Evolutionary conservation across 1,140 invertebrate species (phyloP), one percentile per base, ranked within the genome.

Genomic region (Conus betulinus): DNA sequence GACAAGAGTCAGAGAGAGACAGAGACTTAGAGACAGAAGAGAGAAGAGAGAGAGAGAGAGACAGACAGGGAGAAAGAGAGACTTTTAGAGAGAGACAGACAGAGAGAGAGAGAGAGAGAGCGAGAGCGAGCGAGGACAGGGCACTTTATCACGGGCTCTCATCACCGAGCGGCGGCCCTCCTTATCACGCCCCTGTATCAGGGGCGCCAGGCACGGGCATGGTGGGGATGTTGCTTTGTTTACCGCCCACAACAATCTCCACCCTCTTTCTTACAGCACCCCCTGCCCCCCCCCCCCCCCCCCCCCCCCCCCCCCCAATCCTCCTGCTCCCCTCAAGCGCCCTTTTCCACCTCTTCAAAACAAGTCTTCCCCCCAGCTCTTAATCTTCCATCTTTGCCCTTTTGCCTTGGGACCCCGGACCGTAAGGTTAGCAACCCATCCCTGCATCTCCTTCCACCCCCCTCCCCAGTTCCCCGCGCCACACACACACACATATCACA

Each of bases 371-470:
- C 1, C 67, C 67, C 13, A 23, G 20, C 67, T 71, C 67, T 71
- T 71, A 71, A 71, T 71, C 67, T 71, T 71, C 67, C 67, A 71
- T 71, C 67, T 71, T 71, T 71, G 67, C 13, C 67, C 67, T 71
- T 71, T 71, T 71, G 23, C 67, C 23, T 20, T 7, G 6, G 20
- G 67, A 6, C 67, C 67, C 67, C 11, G 57, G 57, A 60, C 57
- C 8, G 57, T 71, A 13, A 13, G 67, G 13, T 71, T 23, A 71
- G 20, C 20, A 39, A 39, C 39, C 8, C 57, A 60, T 15, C 57
- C 57, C 57, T 60, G 39, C 39, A 39, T 39, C 39, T 39, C 0
- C 39, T 3, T 3, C 25, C 71, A 1, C 71, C 25, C 71, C 25
- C 71, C 25, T 5, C 25, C 6, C 25, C 71, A 8, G 13, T n/a